Evolutionary conservation across 2,113 vertebrate species (phyloP), one percentile per base, ranked within the genome.

Genomic region (Aldabrachelys gigantea): DNA sequence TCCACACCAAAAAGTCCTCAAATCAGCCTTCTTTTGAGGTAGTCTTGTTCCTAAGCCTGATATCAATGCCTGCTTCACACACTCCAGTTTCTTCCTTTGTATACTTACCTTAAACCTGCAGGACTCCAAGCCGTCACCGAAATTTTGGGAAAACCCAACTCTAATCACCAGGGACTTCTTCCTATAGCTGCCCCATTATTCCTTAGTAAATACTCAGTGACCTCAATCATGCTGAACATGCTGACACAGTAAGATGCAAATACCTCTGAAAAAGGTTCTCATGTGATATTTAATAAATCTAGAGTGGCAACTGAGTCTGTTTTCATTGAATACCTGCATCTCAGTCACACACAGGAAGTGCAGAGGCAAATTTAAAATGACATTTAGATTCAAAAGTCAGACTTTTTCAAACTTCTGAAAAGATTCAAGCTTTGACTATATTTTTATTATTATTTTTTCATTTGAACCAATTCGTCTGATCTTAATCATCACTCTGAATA

Each of bases 1-100:
- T 10, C 3, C 3, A 16, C 41, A 72, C n/a, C 65, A 72, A 72
- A 72, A 72, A 10, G 14, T 57, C 10, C 62, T 84, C 2, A 79
- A 88, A 83, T 72, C 3, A n/a, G 2, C 0, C 27, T 88, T 13
- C 1, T 38, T 86, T 81, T 62, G 29, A 81, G 93, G 16, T 6
- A 90, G 3, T 12, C 4, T 2, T 27, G 10, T 11, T 93, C 12
- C 54, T 81, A 80, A 85, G 7, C 13, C 1, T 44, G 25, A 35
- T 49, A 53, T 25, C 53, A 84, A 31, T 4, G 57, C 3, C 10
- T 27, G 16, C n/a, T 6, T 17, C 5, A 2, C 0, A 1, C 3
- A 3, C 22, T 5, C 4, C 9, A 2, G 5, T 78, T 0, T 53
- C 72, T 21, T 91, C 3, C 50, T 1, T 29, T 79, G 2, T 49